Percentiles rank a stretch among this genome's conserved stretches.
Conservation (phyloP, 2,113 vertebrate species). For the Pionites leucogaster region DNA sequence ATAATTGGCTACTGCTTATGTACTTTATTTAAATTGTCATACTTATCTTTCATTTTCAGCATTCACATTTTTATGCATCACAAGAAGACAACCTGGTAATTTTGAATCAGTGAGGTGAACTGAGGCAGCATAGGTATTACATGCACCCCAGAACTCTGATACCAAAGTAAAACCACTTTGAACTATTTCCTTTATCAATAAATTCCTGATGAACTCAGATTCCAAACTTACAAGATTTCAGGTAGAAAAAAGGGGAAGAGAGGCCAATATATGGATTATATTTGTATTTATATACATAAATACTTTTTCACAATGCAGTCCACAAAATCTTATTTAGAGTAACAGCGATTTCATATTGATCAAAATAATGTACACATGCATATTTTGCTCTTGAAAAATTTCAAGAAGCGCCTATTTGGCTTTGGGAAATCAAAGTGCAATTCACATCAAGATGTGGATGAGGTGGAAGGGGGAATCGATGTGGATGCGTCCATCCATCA, state of each 20-base stretch:
- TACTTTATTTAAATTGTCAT: neutral
- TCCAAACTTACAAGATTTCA: neutral
- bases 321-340: neutral
- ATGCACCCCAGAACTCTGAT: neutral
- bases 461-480: neutral
- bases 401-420: neutral
- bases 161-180: neutral
- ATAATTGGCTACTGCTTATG: neutral
- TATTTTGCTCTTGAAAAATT: neutral
- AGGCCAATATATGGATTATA: neutral
- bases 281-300: neutral
- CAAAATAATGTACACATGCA: neutral
- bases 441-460: neutral
- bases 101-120: neutral
- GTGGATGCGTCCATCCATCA: neutral
- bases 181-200: neutral
- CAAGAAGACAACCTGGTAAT: neutral
- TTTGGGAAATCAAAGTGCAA: neutral
- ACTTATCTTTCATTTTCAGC: neutral
- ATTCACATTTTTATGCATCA: neutral
- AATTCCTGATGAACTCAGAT: neutral
- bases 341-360: neutral
- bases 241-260: neutral
- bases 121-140: neutral
- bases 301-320: neutral